Percentiles rank a stretch among this genome's conserved stretches.
phyloP scores from a whole-genome alignment of 2,113 vertebrate species.

The Terrapene triunguis region DNA sequence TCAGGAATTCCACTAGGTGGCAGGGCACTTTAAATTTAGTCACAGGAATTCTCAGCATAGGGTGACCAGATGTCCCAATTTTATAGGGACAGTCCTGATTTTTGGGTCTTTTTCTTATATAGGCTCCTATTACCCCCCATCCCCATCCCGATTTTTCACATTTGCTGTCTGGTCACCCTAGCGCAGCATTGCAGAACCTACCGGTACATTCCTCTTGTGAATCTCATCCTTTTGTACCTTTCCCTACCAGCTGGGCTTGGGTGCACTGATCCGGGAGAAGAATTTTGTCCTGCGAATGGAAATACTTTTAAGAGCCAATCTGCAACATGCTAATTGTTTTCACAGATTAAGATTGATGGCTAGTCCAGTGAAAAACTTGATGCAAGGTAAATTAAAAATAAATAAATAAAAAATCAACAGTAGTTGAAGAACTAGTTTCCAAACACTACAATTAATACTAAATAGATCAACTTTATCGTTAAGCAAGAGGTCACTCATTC shows the following conservation, averaged over 20 bases:
- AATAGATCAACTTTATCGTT: accelerated
- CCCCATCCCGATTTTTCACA: too few species aligned
- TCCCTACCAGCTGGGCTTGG: neutral
- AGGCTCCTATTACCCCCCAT: too few species aligned
- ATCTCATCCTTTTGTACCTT: accelerated
- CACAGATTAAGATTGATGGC: neutral
- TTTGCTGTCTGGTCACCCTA: too few species aligned
- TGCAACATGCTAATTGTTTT: accelerated
- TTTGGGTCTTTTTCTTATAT: too few species aligned
- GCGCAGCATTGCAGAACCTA: neutral
- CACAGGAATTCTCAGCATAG: neutral
- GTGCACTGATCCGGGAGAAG: neutral
- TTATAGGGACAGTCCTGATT: too few species aligned
- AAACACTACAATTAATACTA: neutral
- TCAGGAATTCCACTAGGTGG: neutral
- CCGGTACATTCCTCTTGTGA: neutral
- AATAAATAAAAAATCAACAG: neutral
- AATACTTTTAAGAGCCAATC: neutral
- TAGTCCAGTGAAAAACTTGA: neutral
- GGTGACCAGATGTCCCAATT: too few species aligned
- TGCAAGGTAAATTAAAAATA: neutral
- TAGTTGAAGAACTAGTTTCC: neutral
- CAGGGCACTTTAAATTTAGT: neutral
- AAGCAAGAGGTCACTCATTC: neutral
- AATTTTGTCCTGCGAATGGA: neutral